Percentiles rank a stretch among this genome's conserved stretches.
Evolutionary conservation across 1,140 invertebrate genomes (phyloP).

Genomic region (Rhagoletis pomonella): DNA sequence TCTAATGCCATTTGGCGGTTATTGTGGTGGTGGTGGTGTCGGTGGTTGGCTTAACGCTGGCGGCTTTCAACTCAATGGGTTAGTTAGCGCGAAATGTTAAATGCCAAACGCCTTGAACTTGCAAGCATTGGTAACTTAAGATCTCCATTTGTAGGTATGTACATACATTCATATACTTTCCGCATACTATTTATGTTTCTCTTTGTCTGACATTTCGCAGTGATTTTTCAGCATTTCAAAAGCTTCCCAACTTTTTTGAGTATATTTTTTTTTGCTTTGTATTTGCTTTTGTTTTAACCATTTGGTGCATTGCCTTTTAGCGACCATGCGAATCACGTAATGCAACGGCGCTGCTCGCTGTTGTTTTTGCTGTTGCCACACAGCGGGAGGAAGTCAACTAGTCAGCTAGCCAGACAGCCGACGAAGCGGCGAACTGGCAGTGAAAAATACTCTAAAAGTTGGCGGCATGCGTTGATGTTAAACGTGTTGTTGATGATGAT

Average conservation of each 20-base stretch:
- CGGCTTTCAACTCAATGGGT: conserved; percentile 56
- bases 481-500: not conserved
- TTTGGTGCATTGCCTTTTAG: conserved; percentile 12
- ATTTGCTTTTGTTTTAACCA: not conserved
- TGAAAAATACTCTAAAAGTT: conserved; percentile 24
- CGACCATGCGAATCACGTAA: not conserved
- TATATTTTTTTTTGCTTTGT: not conserved
- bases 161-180: not conserved
- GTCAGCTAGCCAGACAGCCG: not conserved
- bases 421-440: not conserved
- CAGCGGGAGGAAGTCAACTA: not conserved
- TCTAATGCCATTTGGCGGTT: conserved; percentile 59
- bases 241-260: conserved; percentile 10
- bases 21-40: not conserved
- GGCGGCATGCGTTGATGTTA: conserved; percentile 30
- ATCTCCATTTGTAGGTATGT: not conserved
- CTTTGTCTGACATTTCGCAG: conserved; percentile 29
- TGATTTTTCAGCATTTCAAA: conserved; percentile 40
- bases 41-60: conserved; percentile 53
- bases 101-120: conserved; percentile 73
- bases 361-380: conserved; percentile 9
- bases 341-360: not conserved
- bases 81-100: conserved; percentile 68
- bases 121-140: conserved; percentile 53
- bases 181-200: not conserved